phyloP scores from a whole-genome alignment of 2,888 invertebrate genomes.

The Ophion ellenae region DNA sequence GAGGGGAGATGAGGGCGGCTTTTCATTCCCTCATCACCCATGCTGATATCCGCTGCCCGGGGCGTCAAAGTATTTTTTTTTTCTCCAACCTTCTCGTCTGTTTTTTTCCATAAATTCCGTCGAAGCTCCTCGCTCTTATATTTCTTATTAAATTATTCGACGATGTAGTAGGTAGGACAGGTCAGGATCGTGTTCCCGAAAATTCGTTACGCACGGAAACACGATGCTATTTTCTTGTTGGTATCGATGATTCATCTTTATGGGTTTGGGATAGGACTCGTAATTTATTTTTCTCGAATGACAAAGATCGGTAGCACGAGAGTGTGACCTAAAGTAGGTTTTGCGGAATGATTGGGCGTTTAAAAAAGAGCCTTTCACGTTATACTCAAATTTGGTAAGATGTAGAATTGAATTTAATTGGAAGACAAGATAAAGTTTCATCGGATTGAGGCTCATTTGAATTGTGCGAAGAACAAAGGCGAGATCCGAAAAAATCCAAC shows the following conservation, averaged over 20 bases:
- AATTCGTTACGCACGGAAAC: neutral
- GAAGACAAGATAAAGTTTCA: neutral
- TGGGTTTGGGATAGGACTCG: neutral
- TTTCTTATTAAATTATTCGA: conserved; percentile 44
- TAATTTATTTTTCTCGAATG: no score
- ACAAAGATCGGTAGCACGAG: no score
- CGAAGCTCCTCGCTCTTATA: conserved; percentile 2
- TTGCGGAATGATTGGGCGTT: no score
- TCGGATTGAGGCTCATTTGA: neutral
- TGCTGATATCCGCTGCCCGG: conserved; percentile 64
- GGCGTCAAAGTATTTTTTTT: conserved; percentile 61
- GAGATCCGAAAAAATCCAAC: neutral
- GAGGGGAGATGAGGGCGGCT: conserved; percentile 21
- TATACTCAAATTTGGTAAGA: neutral
- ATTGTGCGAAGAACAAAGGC: no score
- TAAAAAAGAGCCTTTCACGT: neutral
- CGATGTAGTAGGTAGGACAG: conserved; percentile 1
- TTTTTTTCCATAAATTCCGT: conserved; percentile 38
- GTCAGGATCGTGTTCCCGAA: conserved; percentile 16
- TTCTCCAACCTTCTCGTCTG: neutral
- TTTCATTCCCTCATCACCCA: conserved; percentile 65
- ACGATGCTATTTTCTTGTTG: neutral
- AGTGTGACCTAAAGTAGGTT: no score
- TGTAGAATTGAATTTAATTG: neutral
- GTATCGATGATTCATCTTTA: neutral